A percentile compares a stretch with the other conserved stretches of the same genome.
These are phyloP conservation scores for Parnassius mnemosyne DNA, from an alignment of 2,888 invertebrate genomes.

Conservation along the genomic window DNA sequence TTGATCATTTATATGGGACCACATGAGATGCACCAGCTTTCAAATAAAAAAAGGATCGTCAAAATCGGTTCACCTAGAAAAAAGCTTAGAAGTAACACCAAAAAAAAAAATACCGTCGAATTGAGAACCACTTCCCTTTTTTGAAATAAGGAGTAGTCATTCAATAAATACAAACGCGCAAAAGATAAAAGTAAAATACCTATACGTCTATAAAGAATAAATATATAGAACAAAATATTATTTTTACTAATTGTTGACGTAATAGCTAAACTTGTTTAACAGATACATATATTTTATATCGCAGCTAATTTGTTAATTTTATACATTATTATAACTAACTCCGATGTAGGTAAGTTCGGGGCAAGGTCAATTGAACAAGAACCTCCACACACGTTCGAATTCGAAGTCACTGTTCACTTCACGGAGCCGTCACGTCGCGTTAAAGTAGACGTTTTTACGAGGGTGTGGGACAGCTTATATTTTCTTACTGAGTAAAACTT, in stretches of 20 bases:
- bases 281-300: not conserved
- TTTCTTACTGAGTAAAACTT: slow-evolving; percentile 16
- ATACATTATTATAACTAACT: slow-evolving; percentile 5
- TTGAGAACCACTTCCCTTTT: no score
- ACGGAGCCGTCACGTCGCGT: slow-evolving; percentile 25
- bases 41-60: no score
- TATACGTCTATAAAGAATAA: not conserved
- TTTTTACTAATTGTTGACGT: no score
- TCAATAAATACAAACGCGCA: no score
- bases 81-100: no score
- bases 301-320: slow-evolving; percentile 5
- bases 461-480: slow-evolving; percentile 25
- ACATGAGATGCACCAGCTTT: no score
- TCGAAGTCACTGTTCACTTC: slow-evolving; percentile 11
- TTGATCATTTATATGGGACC: no score
- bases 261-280: no score
- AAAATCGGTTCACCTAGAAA: no score
- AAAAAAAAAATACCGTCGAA: no score
- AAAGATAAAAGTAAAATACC: no score
- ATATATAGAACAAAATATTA: not conserved
- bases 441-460: slow-evolving; percentile 23
- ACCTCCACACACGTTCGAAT: slow-evolving; percentile 8
- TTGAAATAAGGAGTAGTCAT: no score
- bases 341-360: slow-evolving; percentile 16
- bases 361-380: slow-evolving; percentile 20